Conservation (phyloP, 2,888 invertebrate species). For the Caenorhabditis sp. region DNA sequence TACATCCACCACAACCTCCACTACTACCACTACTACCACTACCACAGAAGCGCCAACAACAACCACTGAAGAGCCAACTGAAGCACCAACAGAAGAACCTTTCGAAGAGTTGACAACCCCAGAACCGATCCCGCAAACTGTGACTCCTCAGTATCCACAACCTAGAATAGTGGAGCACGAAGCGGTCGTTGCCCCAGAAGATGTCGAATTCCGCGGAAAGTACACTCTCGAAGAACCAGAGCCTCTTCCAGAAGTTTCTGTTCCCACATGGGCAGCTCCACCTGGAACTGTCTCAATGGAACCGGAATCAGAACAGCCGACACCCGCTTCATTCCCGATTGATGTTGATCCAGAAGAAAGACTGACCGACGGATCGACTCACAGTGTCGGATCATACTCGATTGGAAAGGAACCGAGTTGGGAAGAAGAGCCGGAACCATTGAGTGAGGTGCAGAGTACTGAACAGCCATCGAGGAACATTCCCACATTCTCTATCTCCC, state of each 20-base stretch:
- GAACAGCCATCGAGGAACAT: slow-evolving; percentile 23
- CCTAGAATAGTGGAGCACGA: slow-evolving; percentile 38
- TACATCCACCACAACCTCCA: slow-evolving; percentile 21
- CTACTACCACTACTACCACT: slow-evolving; percentile 30
- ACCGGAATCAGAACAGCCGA: slow-evolving; percentile 8
- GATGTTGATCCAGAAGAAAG: slow-evolving; percentile 18
- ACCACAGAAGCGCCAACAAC: slow-evolving; percentile 29
- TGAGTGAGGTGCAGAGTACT: slow-evolving; percentile 18
- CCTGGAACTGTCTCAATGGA: slow-evolving; percentile 19
- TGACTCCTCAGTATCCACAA: slow-evolving; percentile 34
- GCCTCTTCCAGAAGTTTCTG: slow-evolving; percentile 48
- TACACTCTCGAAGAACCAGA: slow-evolving; percentile 51
- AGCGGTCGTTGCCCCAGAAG: slow-evolving; percentile 41
- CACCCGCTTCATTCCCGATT: slow-evolving; percentile 44
- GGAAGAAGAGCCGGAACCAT: slow-evolving; percentile 42
- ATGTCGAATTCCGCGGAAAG: slow-evolving; percentile 38
- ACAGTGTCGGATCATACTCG: slow-evolving; percentile 60
- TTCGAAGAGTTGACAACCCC: slow-evolving; percentile 20
- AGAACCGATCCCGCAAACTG: slow-evolving; percentile 39
- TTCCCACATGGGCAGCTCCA: slow-evolving; percentile 42
- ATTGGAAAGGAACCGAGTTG: slow-evolving; percentile 56
- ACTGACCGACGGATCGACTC: slow-evolving; percentile 29
- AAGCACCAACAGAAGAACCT: too few species aligned
- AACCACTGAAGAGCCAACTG: slow-evolving; percentile 23
- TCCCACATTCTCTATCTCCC: slow-evolving; percentile 52